Percentiles rank a stretch among this genome's conserved stretches.
These are phyloP conservation scores for Irena cyanogastra DNA, from an alignment of 2,113 vertebrate species.

Conservation along the genomic window DNA sequence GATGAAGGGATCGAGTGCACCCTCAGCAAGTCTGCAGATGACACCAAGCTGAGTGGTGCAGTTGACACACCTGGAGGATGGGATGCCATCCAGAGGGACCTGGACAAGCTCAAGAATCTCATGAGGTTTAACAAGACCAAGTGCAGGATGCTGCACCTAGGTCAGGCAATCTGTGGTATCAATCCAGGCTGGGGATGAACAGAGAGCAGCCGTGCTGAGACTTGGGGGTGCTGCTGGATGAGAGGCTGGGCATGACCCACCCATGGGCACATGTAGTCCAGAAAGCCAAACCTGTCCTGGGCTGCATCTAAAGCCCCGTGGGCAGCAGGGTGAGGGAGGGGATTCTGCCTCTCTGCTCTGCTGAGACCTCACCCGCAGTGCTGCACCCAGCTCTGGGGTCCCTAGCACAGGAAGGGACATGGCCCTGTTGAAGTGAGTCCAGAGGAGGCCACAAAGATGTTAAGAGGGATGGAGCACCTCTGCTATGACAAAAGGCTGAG, in stretches of 20 bases:
- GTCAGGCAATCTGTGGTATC: accelerated
- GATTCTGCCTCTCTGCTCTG: not conserved
- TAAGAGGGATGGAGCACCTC: not conserved
- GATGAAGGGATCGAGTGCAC: accelerated
- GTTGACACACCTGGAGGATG: not conserved
- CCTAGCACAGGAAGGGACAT: not conserved
- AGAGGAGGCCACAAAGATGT: not conserved
- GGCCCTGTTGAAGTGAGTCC: not conserved
- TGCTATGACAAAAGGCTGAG: not conserved
- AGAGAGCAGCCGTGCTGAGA: not conserved
- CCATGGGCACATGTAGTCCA: not conserved
- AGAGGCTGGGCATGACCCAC: not conserved
- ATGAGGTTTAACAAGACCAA: not conserved
- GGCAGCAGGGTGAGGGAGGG: not conserved
- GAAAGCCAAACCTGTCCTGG: not conserved
- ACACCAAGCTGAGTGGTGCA: not conserved
- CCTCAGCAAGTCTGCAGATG: not conserved
- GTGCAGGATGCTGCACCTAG: not conserved
- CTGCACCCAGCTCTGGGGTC: not conserved
- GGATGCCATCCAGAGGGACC: not conserved
- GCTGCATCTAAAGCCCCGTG: not conserved
- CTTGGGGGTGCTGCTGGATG: not conserved
- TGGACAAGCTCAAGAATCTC: not conserved
- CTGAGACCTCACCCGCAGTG: not conserved
- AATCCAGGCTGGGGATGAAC: not conserved